Conservation (phyloP, 2,888 invertebrate genomes). For the Hemithea aestivaria region DNA sequence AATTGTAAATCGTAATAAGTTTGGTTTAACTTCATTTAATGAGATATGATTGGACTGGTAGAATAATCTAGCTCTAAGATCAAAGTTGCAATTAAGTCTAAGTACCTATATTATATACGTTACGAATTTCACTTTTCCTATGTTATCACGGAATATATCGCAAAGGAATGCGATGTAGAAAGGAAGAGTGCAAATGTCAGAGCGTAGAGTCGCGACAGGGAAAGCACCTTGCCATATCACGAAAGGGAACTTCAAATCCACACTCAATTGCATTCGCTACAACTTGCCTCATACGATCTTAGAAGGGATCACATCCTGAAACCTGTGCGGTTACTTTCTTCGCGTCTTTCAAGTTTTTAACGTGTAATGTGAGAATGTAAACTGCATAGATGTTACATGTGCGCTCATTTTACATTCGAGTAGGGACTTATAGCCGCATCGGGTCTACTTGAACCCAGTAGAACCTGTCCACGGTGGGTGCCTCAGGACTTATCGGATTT, state of each 20-base stretch:
- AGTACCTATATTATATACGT: too few relatives aligned
- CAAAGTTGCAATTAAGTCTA: too few relatives aligned
- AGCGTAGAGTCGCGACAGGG: constrained; percentile 65
- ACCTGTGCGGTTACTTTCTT: constrained; percentile 66
- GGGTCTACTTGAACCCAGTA: constrained; percentile 38
- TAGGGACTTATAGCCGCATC: constrained; percentile 32
- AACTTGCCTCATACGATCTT: constrained; percentile 54
- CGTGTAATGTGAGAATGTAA: constrained; percentile 35
- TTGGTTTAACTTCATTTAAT: constrained; percentile 56
- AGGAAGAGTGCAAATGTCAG: constrained; percentile 75
- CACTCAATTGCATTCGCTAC: constrained; percentile 52
- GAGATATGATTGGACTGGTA: constrained; percentile 45
- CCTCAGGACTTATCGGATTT: constrained; percentile 64
- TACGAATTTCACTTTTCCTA: too few relatives aligned
- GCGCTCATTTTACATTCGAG: constrained; percentile 42
- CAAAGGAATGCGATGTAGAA: constrained; percentile 58
- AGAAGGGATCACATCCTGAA: constrained; percentile 52
- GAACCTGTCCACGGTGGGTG: constrained; percentile 33
- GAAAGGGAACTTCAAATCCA: constrained; percentile 72
- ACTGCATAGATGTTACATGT: constrained; percentile 31
- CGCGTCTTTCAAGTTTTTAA: constrained; percentile 54
- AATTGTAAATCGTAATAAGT: constrained; percentile 60
- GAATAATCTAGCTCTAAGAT: too few relatives aligned
- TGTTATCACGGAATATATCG: constrained; percentile 24
- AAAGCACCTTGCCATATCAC: constrained; percentile 67